Evolutionary conservation across 1,140 invertebrate genomes (phyloP).

Genomic region (Bombus turneri): DNA sequence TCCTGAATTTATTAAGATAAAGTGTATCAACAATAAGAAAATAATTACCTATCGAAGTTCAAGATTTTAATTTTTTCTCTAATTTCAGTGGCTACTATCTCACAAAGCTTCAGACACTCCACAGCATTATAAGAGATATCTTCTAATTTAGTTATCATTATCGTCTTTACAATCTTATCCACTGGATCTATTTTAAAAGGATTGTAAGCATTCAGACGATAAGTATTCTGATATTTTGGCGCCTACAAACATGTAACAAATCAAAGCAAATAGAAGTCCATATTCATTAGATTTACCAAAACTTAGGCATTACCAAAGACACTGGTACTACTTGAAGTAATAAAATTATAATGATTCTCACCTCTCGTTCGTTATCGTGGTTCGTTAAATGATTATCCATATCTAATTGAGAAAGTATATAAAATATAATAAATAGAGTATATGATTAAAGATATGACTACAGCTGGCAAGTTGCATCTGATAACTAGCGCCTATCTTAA

Average conservation of each 20-base stretch:
- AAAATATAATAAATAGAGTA: neutral
- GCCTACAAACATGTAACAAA: slow-evolving; percentile 61
- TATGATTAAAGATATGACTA: neutral
- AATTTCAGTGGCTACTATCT: slow-evolving; percentile 78
- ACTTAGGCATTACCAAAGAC: neutral
- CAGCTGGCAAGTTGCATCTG: neutral
- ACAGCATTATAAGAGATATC: slow-evolving; percentile 79
- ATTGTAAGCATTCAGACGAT: slow-evolving; percentile 81
- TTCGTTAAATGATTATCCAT: slow-evolving; percentile 11
- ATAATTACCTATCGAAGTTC: slow-evolving; percentile 81
- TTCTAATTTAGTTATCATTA: slow-evolving; percentile 79
- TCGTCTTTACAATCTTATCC: slow-evolving; percentile 79
- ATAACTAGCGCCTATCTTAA: neutral
- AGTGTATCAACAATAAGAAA: neutral
- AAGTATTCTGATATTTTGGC: slow-evolving; percentile 81
- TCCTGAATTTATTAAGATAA: neutral
- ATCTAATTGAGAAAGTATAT: slow-evolving; percentile 31
- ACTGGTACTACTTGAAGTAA: neutral
- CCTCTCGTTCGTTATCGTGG: slow-evolving; percentile 43
- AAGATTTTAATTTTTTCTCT: slow-evolving; percentile 79
- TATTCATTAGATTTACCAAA: neutral
- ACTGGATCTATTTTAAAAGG: slow-evolving; percentile 81
- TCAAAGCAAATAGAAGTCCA: neutral
- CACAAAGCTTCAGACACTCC: slow-evolving; percentile 76
- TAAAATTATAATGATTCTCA: neutral